phyloP scores from a whole-genome alignment of 2,797 vertebrate species.

The Cygnus olor region DNA sequence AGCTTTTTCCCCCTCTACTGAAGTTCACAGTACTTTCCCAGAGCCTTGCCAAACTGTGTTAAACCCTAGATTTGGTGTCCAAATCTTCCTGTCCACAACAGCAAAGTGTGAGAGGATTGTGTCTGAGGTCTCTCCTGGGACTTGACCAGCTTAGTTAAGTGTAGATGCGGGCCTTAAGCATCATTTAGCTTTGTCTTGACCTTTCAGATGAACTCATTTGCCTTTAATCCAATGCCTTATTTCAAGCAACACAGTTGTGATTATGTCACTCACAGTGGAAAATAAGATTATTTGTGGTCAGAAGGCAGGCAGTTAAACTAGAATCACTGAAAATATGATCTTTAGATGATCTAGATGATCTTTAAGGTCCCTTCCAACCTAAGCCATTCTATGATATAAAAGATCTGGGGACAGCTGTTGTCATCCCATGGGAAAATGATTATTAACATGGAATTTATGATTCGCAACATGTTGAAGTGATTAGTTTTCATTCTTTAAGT shows the following conservation, averaged over 20 bases:
- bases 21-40: neutral
- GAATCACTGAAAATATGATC: neutral
- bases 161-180: neutral
- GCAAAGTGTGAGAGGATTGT: neutral
- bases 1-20: neutral
- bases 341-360: too few relatives aligned
- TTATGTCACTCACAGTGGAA: neutral
- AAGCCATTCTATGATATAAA: neutral
- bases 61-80: neutral
- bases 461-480: neutral
- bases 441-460: neutral
- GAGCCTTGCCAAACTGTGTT: neutral
- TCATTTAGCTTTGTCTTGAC: neutral
- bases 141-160: neutral
- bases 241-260: neutral
- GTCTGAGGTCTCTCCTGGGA: neutral
- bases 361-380: too few relatives aligned
- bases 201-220: neutral
- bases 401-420: neutral
- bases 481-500: neutral
- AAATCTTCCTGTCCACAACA: neutral
- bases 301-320: neutral
- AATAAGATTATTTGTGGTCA: neutral
- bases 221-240: neutral
- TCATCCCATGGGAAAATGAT: neutral